These are phyloP conservation scores for Synergus gifuensis DNA, from an alignment of 2,888 invertebrate species.

Conservation along the genomic window DNA sequence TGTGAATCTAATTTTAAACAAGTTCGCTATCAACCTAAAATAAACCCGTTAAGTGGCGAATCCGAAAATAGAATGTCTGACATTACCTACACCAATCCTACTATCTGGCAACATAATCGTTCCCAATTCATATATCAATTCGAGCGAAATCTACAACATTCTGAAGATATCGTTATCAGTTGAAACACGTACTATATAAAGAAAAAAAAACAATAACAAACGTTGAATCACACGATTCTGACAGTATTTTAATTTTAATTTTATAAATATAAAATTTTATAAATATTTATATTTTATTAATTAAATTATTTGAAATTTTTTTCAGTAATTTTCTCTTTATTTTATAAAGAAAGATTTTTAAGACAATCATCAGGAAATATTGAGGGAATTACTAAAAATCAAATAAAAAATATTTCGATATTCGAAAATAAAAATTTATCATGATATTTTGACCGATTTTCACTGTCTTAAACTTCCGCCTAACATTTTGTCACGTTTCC, in stretches of 20 bases:
- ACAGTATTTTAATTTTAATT: not conserved
- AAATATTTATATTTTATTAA: too few relatives aligned
- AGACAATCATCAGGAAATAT: not conserved
- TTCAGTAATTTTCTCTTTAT: not conserved
- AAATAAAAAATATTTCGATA: not conserved
- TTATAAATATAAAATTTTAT: not conserved
- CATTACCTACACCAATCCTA: slow-evolving; percentile 29
- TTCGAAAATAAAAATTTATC: not conserved
- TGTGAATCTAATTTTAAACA: slow-evolving; percentile 22
- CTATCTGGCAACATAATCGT: slow-evolving; percentile 10
- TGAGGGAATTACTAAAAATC: not conserved
- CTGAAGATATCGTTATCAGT: not conserved
- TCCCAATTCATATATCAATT: not conserved
- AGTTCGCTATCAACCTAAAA: not conserved
- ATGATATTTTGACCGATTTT: not conserved
- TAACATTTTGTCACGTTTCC: slow-evolving; percentile 22
- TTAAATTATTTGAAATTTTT: too few relatives aligned
- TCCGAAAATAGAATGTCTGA: slow-evolving; percentile 4
- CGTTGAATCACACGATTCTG: not conserved
- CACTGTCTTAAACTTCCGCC: slow-evolving; percentile 8
- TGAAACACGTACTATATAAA: not conserved
- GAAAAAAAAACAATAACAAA: not conserved
- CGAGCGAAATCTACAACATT: not conserved
- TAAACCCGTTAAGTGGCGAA: slow-evolving; percentile 23
- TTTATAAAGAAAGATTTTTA: not conserved